Conservation (phyloP, 2,888 invertebrate genomes). For the Cephus nigrinus region DNA sequence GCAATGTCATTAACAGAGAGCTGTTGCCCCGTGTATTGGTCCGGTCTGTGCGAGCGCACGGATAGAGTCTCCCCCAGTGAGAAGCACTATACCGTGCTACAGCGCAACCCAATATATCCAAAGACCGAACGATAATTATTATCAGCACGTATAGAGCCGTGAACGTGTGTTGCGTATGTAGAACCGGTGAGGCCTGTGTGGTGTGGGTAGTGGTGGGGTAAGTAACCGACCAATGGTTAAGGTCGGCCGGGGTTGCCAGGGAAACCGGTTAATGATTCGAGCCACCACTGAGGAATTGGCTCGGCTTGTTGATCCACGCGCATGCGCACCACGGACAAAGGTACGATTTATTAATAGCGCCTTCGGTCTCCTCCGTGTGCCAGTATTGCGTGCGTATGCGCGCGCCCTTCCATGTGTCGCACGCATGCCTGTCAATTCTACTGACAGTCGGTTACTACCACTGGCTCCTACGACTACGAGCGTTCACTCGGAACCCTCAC, state of each 20-base stretch:
- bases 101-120: not conserved
- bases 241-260: slow-evolving; percentile 61
- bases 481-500: slow-evolving; percentile 17
- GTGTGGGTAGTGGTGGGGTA: slow-evolving; percentile 40
- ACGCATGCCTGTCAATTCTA: slow-evolving; percentile 7
- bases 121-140: slow-evolving; percentile 1
- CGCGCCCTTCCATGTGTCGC: slow-evolving; percentile 14
- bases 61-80: not conserved
- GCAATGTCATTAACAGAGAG: not conserved
- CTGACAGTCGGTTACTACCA: not conserved
- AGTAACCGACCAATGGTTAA: slow-evolving; percentile 58
- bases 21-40: not conserved
- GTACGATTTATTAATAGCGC: slow-evolving; percentile 35
- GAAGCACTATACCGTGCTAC: not conserved
- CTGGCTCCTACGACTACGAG: slow-evolving; percentile 7
- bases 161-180: not conserved
- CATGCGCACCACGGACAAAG: slow-evolving; percentile 17
- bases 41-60: not conserved
- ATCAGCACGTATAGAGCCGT: not conserved
- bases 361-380: not conserved
- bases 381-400: not conserved
- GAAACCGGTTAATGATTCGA: slow-evolving; percentile 66
- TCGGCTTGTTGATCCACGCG: slow-evolving; percentile 31
- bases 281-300: slow-evolving; percentile 63
- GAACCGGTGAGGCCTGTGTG: slow-evolving; percentile 13